Conservation (phyloP, 2,113 vertebrate species). For the Muscicapa adusta region DNA sequence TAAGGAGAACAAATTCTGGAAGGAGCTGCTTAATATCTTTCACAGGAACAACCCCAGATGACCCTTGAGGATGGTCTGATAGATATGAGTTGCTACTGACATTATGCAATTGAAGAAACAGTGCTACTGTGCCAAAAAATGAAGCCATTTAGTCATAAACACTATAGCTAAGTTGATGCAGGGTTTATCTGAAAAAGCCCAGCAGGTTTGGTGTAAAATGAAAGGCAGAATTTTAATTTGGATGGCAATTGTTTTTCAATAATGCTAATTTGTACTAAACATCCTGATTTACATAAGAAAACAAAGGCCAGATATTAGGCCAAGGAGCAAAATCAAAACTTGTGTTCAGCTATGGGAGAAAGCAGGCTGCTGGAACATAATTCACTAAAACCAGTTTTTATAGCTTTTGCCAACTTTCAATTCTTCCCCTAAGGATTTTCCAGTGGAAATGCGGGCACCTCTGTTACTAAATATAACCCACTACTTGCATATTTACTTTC, state of each 20-base stretch:
- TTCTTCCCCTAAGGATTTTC: background rate
- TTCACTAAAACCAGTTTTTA: background rate
- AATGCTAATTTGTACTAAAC: background rate
- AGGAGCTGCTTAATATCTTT: background rate
- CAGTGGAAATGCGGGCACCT: background rate
- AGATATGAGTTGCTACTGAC: background rate
- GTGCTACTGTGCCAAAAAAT: background rate
- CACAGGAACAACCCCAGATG: background rate
- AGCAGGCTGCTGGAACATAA: background rate
- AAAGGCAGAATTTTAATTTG: slow-evolving; percentile 2
- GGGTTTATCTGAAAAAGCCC: slow-evolving; percentile 33
- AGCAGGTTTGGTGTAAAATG: slow-evolving; percentile 36
- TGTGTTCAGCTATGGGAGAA: background rate
- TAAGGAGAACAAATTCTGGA: background rate
- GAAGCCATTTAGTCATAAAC: background rate
- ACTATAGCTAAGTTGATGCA: background rate
- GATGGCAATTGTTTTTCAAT: slow-evolving; percentile 17
- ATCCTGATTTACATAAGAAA: background rate
- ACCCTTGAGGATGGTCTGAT: background rate
- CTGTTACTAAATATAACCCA: background rate
- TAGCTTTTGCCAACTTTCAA: background rate
- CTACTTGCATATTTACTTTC: background rate
- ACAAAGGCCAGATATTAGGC: slow-evolving; percentile 11
- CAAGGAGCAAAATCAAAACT: background rate
- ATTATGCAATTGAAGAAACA: background rate